A percentile compares a stretch with the other conserved stretches of the same genome.
Evolutionary conservation across 2,113 vertebrate species (phyloP).

Genomic region (Brachyistius frenatus): DNA sequence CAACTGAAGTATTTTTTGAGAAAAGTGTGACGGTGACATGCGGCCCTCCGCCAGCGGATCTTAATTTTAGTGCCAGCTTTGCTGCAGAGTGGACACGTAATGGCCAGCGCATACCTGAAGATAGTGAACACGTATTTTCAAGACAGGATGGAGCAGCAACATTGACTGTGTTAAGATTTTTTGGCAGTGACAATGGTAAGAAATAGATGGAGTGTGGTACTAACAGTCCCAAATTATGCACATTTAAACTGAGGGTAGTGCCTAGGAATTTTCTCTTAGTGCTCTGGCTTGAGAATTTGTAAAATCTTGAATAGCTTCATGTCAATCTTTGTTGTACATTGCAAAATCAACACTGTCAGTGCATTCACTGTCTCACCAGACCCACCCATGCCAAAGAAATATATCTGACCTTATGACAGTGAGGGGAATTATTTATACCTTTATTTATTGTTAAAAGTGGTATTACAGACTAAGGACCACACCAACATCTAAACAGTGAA

Average conservation of each 20-base stretch:
- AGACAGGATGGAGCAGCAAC: accelerated
- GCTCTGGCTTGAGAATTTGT: not conserved
- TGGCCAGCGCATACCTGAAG: accelerated
- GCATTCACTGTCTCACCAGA: too few species aligned
- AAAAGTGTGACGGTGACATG: not conserved
- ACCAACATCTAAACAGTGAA: too few species aligned
- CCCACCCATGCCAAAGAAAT: too few species aligned
- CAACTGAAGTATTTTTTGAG: not conserved
- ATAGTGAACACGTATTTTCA: not conserved
- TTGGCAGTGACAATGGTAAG: constrained; percentile 41
- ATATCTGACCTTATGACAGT: too few species aligned
- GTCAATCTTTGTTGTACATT: not conserved
- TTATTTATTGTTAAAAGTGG: too few species aligned
- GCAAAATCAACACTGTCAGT: not conserved
- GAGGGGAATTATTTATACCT: too few species aligned
- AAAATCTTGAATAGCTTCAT: not conserved
- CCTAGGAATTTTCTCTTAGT: not conserved
- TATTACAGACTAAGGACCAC: too few species aligned
- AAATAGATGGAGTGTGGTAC: not conserved
- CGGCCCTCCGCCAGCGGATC: not conserved
- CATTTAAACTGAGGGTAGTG: not conserved
- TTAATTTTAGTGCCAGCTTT: not conserved
- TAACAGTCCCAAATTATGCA: not conserved
- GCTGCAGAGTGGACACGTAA: constrained; percentile 25
- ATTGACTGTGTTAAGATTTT: not conserved